Percentiles rank a stretch among this genome's conserved stretches.
Evolutionary conservation across 2,113 vertebrate genomes (phyloP).

Genomic region (Hystrix cristata): DNA sequence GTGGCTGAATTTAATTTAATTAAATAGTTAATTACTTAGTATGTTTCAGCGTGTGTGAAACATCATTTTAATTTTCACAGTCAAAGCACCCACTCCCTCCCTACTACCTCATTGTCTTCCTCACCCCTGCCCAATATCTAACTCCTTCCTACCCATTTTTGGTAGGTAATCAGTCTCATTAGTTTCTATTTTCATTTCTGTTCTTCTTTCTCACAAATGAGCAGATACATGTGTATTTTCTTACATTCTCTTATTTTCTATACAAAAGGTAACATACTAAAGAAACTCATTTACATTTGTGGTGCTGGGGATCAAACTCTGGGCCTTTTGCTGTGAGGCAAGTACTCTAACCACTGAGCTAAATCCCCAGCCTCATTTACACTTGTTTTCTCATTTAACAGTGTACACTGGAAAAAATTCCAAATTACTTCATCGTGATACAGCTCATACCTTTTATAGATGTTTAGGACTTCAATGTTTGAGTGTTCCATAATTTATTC

Average conservation of each 20-base stretch:
- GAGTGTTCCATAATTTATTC: background rate
- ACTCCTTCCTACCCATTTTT: background rate
- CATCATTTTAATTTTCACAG: background rate
- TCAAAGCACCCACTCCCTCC: background rate
- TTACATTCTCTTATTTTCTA: background rate
- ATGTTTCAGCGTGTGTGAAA: background rate
- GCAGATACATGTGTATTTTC: background rate
- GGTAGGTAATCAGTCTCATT: background rate
- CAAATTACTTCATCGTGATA: background rate
- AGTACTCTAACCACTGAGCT: too few relatives aligned
- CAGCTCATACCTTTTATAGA: background rate
- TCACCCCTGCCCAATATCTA: background rate
- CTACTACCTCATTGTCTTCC: background rate
- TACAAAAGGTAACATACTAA: background rate
- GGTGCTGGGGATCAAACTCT: too few relatives aligned
- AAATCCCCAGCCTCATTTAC: background rate
- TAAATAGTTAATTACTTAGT: background rate
- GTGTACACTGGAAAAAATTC: background rate
- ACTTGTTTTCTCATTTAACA: background rate
- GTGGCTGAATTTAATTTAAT: background rate
- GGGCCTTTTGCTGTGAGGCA: too few relatives aligned
- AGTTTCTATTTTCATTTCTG: background rate
- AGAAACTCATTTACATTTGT: background rate
- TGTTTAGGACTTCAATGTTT: background rate
- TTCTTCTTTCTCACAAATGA: background rate